Conservation (phyloP, 2,797 vertebrate species). For the Acipenser oxyrinchus region DNA sequence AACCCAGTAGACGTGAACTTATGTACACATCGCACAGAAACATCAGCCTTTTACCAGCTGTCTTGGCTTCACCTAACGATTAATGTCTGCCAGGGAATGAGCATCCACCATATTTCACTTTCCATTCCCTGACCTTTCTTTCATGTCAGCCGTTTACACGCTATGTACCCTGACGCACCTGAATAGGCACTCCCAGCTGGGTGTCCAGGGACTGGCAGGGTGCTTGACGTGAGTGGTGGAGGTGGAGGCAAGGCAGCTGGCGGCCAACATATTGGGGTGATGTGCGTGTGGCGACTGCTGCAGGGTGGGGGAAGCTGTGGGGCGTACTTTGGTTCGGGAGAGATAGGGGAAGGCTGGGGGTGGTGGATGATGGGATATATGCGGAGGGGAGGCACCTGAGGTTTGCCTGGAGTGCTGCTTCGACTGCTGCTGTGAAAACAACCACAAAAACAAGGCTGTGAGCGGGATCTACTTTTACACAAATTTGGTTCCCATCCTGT, state of each 20-base stretch:
- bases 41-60: conserved; percentile 1
- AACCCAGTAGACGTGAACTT: too few relatives aligned
- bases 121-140: background rate
- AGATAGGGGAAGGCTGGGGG: conserved; percentile 73
- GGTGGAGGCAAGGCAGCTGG: conserved; percentile 91
- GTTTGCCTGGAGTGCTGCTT: conserved; percentile 90
- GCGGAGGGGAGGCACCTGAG: conserved; percentile 69
- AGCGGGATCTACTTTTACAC: too few relatives aligned
- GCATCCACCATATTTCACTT: background rate
- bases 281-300: conserved; percentile 79
- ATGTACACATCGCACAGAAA: too few relatives aligned
- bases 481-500: too few relatives aligned
- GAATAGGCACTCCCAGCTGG: conserved; percentile 84
- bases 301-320: conserved; percentile 80
- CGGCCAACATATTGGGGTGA: conserved; percentile 98
- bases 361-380: conserved; percentile 70
- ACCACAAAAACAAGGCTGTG: background rate
- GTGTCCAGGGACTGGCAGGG: conserved; percentile 86
- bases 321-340: conserved; percentile 74
- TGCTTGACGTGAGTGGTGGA: conserved; percentile 86
- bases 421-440: conserved; percentile 76
- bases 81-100: background rate
- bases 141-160: background rate
- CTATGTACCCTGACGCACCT: conserved; percentile 56
- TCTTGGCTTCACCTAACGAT: background rate